Evolutionary conservation across 2,888 invertebrate species (phyloP), one percentile per base, ranked within the genome.

Genomic region (Eristalis pertinax): DNA sequence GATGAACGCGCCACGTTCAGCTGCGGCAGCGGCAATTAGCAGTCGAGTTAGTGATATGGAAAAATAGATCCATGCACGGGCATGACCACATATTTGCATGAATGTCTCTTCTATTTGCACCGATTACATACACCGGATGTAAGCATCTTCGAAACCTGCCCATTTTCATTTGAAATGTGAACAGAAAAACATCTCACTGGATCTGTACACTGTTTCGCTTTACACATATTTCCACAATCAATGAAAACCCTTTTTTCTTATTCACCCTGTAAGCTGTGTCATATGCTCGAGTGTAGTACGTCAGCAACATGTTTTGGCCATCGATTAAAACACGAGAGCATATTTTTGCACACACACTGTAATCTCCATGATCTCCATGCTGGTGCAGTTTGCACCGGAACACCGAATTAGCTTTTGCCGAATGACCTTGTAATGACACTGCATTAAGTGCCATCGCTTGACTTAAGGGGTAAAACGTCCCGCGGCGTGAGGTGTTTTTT

Each of bases 371-470:
- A 68, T 50, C 50, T 50, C 50, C 50, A 50, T 43, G 68, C 8
- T 13, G 19, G n/a, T 58, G 76, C 70, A 67, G 11, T 35, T 13
- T 79, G 72, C 77, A 81, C 67, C 80, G 77, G 68, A 69, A 50
- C 43, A 43, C 1, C n/a, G 15, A 58, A 76, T 43, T 62, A 41
- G 67, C 63, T 67, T 19, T 56, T 63, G 60, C 56, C 68, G 58
- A 11, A 77, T 73, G 81, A 81, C 85, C 81, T 81, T 85, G 73
- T 5, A 85, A 81, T 81, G 85, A 81, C 81, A 72, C 58, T 76
- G 72, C 29, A 58, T 64, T 26, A 11, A 68, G 13, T 41, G 65
- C 22, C 50, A 64, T 22, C 29, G 43, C 43, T 43, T 67, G 29
- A 29, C 11, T 50, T 29, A 60, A 26, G 26, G 7, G 22, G 56